A percentile compares a stretch with the other conserved stretches of the same genome.
Evolutionary conservation across 2,113 vertebrate genomes (phyloP).

Genomic region (Ardeotis arabs): DNA sequence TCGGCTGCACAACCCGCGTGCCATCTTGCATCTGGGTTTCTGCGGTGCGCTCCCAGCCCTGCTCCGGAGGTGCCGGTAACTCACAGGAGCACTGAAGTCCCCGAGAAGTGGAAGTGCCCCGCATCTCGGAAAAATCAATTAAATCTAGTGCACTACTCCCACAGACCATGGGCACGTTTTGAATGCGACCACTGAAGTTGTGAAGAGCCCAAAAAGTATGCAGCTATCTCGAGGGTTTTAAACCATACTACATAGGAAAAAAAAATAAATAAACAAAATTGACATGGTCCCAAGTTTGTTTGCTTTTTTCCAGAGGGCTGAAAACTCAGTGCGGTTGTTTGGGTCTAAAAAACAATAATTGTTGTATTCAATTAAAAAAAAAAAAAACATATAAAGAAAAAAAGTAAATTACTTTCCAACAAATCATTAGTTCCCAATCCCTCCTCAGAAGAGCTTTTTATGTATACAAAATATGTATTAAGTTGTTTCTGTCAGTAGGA

Average conservation of each 20-base stretch:
- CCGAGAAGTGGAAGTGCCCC: neutral
- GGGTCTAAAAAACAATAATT: neutral
- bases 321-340: neutral
- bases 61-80: neutral
- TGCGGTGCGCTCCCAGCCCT: neutral
- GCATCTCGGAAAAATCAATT: neutral
- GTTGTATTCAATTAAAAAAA: neutral
- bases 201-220: neutral
- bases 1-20: neutral
- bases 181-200: neutral
- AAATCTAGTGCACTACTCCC: neutral
- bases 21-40: neutral
- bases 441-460: neutral
- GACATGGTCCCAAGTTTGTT: neutral
- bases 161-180: neutral
- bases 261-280: neutral
- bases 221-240: neutral
- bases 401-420: neutral
- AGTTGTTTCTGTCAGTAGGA: neutral
- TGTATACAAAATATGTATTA: neutral
- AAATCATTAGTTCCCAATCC: neutral
- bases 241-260: fast-evolving
- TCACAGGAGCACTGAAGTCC: neutral
- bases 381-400: neutral
- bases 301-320: neutral